Percentiles rank a stretch among this genome's conserved stretches.
Evolutionary conservation across 2,888 invertebrate genomes (phyloP).

Genomic region (Callimorpha dominula): DNA sequence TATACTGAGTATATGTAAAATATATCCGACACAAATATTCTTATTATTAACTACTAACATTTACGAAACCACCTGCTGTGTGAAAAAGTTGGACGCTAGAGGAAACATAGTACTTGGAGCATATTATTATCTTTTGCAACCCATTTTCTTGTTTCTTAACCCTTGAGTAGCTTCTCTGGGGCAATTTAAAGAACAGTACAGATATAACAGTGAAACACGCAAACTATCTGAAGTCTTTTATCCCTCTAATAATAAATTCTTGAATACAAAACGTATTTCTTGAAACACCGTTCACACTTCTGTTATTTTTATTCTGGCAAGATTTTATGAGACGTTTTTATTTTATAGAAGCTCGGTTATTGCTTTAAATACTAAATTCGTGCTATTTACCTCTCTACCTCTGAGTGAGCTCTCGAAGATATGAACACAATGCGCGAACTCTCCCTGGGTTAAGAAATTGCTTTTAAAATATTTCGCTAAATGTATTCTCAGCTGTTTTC

Average conservation of each 20-base stretch:
- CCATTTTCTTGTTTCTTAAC: neutral
- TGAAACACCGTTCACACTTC: neutral
- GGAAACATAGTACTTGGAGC: neutral
- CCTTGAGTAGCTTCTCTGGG: neutral
- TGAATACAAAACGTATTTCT: conserved; percentile 9
- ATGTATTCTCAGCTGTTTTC: neutral
- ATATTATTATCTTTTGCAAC: neutral
- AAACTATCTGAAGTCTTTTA: conserved; percentile 9
- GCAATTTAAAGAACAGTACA: neutral
- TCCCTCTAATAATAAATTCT: conserved; percentile 11
- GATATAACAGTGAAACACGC: neutral
- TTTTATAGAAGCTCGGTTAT: conserved; percentile 29
- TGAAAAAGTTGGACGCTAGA: neutral
- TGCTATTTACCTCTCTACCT: conserved; percentile 30
- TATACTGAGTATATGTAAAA: no score
- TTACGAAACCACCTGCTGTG: neutral
- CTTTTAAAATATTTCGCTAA: conserved; percentile 10
- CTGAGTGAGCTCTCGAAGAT: no score
- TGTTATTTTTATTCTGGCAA: conserved; percentile 2
- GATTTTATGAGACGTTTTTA: conserved; percentile 24
- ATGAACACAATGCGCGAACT: conserved; percentile 29
- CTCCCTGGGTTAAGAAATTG: conserved; percentile 20
- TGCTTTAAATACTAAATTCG: conserved; percentile 37
- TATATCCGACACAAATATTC: no score
- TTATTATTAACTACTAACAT: no score